phyloP scores from a whole-genome alignment of 2,797 vertebrate species.

The Coreius guichenoti region DNA sequence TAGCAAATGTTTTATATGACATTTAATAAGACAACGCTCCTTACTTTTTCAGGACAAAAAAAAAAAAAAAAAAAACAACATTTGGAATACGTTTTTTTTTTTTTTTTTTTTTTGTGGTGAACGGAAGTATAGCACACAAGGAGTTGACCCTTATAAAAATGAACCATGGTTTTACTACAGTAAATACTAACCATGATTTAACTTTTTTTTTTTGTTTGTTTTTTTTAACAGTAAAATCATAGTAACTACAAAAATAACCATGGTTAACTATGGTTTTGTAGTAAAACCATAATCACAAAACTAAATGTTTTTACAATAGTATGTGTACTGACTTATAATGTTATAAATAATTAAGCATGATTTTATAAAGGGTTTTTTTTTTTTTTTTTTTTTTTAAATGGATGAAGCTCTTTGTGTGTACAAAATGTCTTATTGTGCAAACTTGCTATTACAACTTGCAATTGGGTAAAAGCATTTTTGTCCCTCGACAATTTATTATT shows the following conservation, averaged over 20 bases:
- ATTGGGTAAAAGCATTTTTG: neutral
- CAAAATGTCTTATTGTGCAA: neutral
- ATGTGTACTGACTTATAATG: neutral
- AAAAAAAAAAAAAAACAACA: neutral
- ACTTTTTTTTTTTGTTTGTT: too few species aligned
- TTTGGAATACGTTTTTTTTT: neutral
- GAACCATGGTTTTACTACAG: neutral
- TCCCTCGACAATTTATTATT: neutral
- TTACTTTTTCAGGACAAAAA: neutral
- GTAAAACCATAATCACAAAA: neutral
- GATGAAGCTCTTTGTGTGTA: neutral
- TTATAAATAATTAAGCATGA: too few species aligned
- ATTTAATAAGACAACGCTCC: neutral
- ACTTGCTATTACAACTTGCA: neutral
- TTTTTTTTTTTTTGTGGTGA: too few species aligned
- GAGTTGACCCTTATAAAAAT: neutral
- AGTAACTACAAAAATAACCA: neutral
- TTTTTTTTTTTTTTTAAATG: too few species aligned
- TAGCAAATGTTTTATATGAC: neutral
- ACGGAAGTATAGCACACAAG: neutral
- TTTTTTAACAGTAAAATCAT: neutral
- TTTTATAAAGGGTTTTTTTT: too few species aligned
- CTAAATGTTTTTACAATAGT: neutral
- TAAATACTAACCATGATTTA: too few species aligned
- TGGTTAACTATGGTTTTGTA: neutral